Base-by-base conservation (phyloP, 2,888 invertebrate species). In the Papilio protenor region DNA sequence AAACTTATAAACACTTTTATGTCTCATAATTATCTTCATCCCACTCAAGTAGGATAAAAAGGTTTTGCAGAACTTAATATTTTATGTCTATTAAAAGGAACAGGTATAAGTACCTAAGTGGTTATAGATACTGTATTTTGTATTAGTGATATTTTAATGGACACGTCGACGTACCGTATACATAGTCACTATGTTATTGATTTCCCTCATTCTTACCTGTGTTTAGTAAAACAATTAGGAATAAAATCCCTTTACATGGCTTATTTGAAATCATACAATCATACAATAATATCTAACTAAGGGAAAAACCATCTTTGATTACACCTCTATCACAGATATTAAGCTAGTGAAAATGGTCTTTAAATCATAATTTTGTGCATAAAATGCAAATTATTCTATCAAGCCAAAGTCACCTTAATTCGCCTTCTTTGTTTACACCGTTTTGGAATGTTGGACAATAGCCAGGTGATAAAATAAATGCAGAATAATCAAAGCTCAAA, bases 141-240 rank as follows among this genome's bases (percentile, higher is more conserved):
- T n/a, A n/a, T 10, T 57, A 57, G n/a, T 57, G 21, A 10, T 21
- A n/a, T 57, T 57, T 57, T 8, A 57, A 57, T 57, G 16, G 57
- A 21, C 57, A 57, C 16, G 16, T 52, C 16, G 16, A 18, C 52
- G 52, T 52, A 16, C 52, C 47, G 12, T 33, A 12, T 47, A 4
- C 1, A 18, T 52, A 52, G 47, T 47, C 3, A 47, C n/a, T 18
- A 10, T 0, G 33, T n/a, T 49, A 59, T 75, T 76, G 71, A 76
- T 76, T 76, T 76, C 71, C 59, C 71, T 16, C 2, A 71, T 49
- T 59, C 12, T 59, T 59, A 76, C 76, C 76, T 76, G 61, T 55
- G 71, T 47, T 76, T 59, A 76, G 61, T 59, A 71, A 71, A 59
- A 76, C 59, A 76, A 71, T 76, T 33, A 71, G 61, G 27, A 27